Percentiles rank a stretch among this genome's conserved stretches.
Conservation (phyloP, 2,113 vertebrate genomes). For the Rhipidura dahli region DNA sequence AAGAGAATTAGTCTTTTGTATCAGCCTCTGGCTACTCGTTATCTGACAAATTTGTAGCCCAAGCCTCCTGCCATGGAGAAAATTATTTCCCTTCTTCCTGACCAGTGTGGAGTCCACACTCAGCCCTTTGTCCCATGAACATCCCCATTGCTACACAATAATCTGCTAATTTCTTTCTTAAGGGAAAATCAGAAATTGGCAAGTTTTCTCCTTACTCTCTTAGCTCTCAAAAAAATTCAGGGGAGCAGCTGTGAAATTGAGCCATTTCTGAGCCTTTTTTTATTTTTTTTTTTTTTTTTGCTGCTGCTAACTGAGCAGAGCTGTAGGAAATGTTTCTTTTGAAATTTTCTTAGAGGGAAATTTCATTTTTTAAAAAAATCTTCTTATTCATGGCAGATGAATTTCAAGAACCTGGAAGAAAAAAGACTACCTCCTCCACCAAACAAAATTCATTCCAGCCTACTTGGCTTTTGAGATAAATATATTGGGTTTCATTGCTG, state of each 20-base stretch:
- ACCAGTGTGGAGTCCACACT: neutral
- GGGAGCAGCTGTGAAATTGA: constrained; percentile 19
- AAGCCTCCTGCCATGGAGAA: neutral
- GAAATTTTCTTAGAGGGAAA: constrained; percentile 17
- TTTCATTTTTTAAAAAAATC: neutral
- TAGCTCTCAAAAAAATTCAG: neutral
- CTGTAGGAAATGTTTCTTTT: neutral
- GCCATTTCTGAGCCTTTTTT: neutral
- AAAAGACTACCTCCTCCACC: constrained; percentile 6
- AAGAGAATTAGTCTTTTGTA: constrained; percentile 36
- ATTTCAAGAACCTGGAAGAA: constrained; percentile 21
- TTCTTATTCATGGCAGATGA: constrained; percentile 29
- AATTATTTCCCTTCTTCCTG: neutral
- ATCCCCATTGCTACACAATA: neutral
- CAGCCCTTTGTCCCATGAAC: neutral
- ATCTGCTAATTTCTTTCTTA: neutral
- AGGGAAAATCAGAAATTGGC: neutral
- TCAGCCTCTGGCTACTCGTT: constrained; percentile 35
- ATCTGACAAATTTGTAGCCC: neutral
- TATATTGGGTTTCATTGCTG: constrained; percentile 16
- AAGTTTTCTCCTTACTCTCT: neutral
- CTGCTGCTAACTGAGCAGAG: neutral
- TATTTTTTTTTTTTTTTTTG: no score
- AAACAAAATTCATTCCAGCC: constrained; percentile 11
- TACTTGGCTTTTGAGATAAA: constrained; percentile 34